Conservation (phyloP, 1,140 invertebrate species). For the Carcinoscorpius rotundicauda region DNA sequence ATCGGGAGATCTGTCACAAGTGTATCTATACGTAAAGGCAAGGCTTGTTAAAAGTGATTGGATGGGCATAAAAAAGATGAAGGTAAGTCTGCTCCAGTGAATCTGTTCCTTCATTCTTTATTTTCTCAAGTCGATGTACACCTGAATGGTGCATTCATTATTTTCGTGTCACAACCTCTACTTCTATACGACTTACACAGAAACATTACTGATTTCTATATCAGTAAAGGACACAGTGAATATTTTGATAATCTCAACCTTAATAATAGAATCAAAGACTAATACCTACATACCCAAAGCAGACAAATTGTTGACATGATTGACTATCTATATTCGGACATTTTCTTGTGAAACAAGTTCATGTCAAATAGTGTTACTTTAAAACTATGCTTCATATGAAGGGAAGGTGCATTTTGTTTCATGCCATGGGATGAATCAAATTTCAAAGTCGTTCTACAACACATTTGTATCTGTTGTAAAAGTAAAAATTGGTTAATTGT, state of each 20-base stretch:
- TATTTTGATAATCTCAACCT: not conserved
- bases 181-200: no score
- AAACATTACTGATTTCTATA: not conserved
- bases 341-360: slow-evolving; percentile 2
- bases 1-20: slow-evolving; percentile 6
- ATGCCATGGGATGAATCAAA: not conserved
- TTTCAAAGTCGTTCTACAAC: slow-evolving; percentile 4
- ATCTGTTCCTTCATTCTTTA: slow-evolving; percentile 6
- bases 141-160: slow-evolving; percentile 2
- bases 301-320: slow-evolving; percentile 7
- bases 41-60: slow-evolving; percentile 8
- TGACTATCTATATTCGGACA: not conserved
- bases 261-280: not conserved
- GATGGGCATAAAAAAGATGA: not conserved
- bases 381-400: slow-evolving; percentile 4
- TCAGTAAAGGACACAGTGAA: not conserved
- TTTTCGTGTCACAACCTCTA: not conserved
- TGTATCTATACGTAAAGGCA: slow-evolving; percentile 5
- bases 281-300: not conserved
- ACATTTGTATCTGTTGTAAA: slow-evolving; percentile 6
- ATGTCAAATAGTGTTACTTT: slow-evolving; percentile 3
- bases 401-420: slow-evolving; percentile 4
- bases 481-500: not conserved
- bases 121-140: slow-evolving; percentile 10
- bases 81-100: slow-evolving; percentile 2